These are phyloP conservation scores for Drosophila emarginata DNA, from an alignment of 2,888 invertebrate genomes.

Conservation along the genomic window DNA sequence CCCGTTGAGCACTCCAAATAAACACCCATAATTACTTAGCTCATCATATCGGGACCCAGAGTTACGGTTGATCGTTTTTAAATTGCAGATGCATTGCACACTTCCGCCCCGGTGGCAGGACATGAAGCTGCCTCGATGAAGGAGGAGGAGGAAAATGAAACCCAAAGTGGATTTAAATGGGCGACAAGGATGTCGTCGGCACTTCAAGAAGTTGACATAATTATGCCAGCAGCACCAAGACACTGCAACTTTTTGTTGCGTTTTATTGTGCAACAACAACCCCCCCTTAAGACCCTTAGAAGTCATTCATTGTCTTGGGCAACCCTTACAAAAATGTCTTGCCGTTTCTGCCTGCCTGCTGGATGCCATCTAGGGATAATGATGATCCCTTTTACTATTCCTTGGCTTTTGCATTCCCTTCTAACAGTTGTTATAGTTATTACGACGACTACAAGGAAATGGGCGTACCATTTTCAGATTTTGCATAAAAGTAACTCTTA, in stretches of 20 bases:
- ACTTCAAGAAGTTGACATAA: conserved; percentile 76
- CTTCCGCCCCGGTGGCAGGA: conserved; percentile 55
- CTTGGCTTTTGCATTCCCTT: conserved; percentile 41
- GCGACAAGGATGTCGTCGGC: conserved; percentile 42
- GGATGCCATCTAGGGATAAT: conserved; percentile 12
- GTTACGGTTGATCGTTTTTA: conserved; percentile 75
- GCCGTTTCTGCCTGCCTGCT: conserved; percentile 14
- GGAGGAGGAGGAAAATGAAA: neutral
- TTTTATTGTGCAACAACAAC: conserved; percentile 22
- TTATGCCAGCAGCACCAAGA: conserved; percentile 63
- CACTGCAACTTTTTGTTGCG: conserved; percentile 24
- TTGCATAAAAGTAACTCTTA: conserved; percentile 36
- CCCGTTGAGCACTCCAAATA: conserved; percentile 60
- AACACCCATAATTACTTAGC: conserved; percentile 63
- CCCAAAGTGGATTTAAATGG: conserved; percentile 25
- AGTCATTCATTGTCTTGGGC: conserved; percentile 42
- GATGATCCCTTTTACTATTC: conserved; percentile 9
- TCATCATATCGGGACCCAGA: conserved; percentile 49
- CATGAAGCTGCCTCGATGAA: neutral
- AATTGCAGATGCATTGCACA: conserved; percentile 61
- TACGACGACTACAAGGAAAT: conserved; percentile 45
- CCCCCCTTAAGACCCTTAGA: conserved; percentile 19
- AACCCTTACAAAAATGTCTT: conserved; percentile 50
- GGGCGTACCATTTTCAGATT: conserved; percentile 51
- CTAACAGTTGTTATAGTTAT: conserved; percentile 50